Evolutionary conservation across 2,797 vertebrate species (phyloP).

Genomic region (Psittacula derbiana): DNA sequence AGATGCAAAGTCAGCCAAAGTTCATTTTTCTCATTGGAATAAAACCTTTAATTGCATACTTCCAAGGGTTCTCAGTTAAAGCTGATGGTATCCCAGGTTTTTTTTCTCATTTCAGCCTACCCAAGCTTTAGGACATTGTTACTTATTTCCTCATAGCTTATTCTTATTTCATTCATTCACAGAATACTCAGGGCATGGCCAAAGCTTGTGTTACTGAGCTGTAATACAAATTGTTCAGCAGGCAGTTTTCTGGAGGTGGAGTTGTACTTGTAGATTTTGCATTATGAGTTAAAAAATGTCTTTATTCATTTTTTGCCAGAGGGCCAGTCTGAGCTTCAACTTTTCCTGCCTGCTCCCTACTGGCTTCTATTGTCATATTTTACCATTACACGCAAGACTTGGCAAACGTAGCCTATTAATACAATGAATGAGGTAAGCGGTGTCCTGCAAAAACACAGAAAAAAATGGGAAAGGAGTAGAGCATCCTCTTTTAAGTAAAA

Average conservation of each 20-base stretch:
- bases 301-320: not conserved
- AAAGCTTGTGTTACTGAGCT: not conserved
- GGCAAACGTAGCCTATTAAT: not conserved
- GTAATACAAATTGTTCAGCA: not conserved
- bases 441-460: not conserved
- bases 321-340: not conserved
- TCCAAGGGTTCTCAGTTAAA: not conserved
- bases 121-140: not conserved
- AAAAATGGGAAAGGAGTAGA: not conserved
- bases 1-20: not conserved
- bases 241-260: not conserved
- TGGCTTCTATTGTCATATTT: not conserved
- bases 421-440: not conserved
- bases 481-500: not conserved
- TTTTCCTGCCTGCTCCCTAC: not conserved
- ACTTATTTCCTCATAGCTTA: not conserved
- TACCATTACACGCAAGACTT: not conserved
- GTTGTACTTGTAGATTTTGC: not conserved
- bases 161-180: not conserved
- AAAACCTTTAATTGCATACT: not conserved
- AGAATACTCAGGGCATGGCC: not conserved
- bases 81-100: not conserved
- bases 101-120: not conserved
- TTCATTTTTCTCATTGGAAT: not conserved
- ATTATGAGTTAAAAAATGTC: not conserved